Evolutionary conservation across 2,797 vertebrate species (phyloP).

Genomic region (Tiaroga cobitis): DNA sequence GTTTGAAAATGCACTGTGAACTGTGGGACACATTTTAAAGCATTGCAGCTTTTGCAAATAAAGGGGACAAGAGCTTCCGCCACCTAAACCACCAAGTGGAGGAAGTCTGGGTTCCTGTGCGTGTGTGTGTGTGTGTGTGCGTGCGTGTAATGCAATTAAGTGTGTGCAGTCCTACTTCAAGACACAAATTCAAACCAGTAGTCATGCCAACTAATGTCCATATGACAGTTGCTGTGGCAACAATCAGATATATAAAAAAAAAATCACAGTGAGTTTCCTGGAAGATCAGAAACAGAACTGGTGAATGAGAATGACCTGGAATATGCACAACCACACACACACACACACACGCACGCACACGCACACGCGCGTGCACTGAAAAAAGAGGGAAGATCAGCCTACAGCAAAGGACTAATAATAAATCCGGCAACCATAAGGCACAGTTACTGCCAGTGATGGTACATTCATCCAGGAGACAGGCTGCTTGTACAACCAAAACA

Average conservation of each 20-base stretch:
- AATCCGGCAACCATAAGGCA: conserved; percentile 10
- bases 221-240: conserved; percentile 43
- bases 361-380: accelerated
- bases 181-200: conserved; percentile 24
- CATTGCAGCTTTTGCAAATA: conserved; percentile 32
- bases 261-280: background rate
- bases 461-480: conserved; percentile 23
- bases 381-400: conserved; percentile 1
- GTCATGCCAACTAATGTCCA: conserved; percentile 32
- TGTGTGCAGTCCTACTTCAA: conserved; percentile 13
- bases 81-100: conserved; percentile 6
- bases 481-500: conserved; percentile 27
- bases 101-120: conserved; percentile 17
- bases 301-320: background rate
- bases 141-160: background rate
- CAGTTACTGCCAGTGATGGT: conserved; percentile 3
- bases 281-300: background rate
- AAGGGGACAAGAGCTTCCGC: conserved; percentile 1
- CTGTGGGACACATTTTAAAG: conserved; percentile 11
- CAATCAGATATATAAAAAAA: background rate
- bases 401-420: conserved; percentile 32
- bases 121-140: background rate
- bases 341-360: background rate
- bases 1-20: conserved; percentile 18
- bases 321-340: background rate